phyloP scores from a whole-genome alignment of 2,113 vertebrate species.

The Ammodytes dubius region DNA sequence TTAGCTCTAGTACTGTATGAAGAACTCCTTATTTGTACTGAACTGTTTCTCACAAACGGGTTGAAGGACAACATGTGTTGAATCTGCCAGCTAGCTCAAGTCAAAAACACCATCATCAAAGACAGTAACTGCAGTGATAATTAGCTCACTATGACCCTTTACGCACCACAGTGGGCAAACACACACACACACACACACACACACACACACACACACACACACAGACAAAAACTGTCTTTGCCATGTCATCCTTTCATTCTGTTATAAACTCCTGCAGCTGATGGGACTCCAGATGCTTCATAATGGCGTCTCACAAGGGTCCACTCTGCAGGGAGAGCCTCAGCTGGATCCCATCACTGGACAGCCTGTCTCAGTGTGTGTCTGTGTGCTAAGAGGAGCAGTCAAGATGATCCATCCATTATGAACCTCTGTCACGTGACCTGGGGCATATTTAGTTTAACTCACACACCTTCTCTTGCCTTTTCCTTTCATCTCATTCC shows the following conservation, averaged over 20 bases:
- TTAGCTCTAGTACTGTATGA: too few species aligned
- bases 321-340: slow-evolving; percentile 27
- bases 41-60: too few species aligned
- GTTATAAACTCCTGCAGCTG: slow-evolving; percentile 30
- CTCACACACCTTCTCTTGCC: neutral
- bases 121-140: too few species aligned
- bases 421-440: neutral
- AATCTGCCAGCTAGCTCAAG: too few species aligned
- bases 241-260: slow-evolving; percentile 13
- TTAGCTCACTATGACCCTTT: too few species aligned
- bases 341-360: slow-evolving; percentile 34
- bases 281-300: slow-evolving; percentile 58
- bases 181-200: slow-evolving; percentile 11
- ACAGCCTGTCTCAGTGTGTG: neutral
- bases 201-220: slow-evolving; percentile 1
- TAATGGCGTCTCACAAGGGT: slow-evolving; percentile 36
- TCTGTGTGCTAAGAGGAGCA: slow-evolving; percentile 1
- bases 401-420: slow-evolving; percentile 6
- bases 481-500: neutral
- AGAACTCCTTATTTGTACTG: too few species aligned
- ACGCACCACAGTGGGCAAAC: too few species aligned
- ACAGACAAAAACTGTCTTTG: neutral
- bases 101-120: too few species aligned
- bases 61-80: too few species aligned
- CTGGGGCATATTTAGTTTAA: neutral